Conservation (phyloP, 2,888 invertebrate species). For the Xanthorhoe spadicearia region DNA sequence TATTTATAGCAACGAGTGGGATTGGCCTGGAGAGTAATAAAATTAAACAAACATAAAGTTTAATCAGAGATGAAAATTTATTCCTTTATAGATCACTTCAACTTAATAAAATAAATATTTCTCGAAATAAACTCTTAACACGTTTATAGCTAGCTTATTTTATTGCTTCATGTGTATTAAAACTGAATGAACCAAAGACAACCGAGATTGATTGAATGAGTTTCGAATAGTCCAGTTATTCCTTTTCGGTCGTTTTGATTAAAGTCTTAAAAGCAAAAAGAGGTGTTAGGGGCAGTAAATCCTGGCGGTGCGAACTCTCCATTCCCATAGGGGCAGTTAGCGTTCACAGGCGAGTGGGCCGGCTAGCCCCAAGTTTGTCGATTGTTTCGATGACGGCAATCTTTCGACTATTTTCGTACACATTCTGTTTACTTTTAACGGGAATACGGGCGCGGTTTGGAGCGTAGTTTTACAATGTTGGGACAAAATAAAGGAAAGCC, state of each 20-base stretch:
- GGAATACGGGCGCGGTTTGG: slow-evolving; percentile 40
- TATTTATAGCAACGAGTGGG: slow-evolving; percentile 1
- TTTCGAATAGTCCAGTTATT: neutral
- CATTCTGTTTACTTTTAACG: slow-evolving; percentile 41
- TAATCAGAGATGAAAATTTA: neutral
- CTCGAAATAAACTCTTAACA: neutral
- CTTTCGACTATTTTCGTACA: slow-evolving; percentile 37
- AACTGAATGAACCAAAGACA: neutral
- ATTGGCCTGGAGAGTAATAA: neutral
- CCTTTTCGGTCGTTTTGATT: slow-evolving; percentile 10
- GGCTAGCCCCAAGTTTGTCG: slow-evolving; percentile 35
- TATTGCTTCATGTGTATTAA: neutral
- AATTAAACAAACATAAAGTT: neutral
- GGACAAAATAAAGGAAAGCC: slow-evolving; percentile 4
- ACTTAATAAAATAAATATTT: slow-evolving; percentile 1
- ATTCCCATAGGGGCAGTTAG: slow-evolving; percentile 47
- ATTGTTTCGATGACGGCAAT: slow-evolving; percentile 44
- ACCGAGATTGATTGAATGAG: slow-evolving; percentile 5
- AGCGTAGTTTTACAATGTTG: slow-evolving; percentile 7
- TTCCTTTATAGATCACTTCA: neutral
- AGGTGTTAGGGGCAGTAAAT: slow-evolving; percentile 36
- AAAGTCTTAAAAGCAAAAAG: slow-evolving; percentile 25
- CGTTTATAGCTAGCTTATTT: neutral
- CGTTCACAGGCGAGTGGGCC: slow-evolving; percentile 36
- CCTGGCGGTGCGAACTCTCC: slow-evolving; percentile 35